Percentiles rank a stretch among this genome's conserved stretches.
phyloP scores from a whole-genome alignment of 2,888 invertebrate genomes.

The Eumacrocentrus americanus region DNA sequence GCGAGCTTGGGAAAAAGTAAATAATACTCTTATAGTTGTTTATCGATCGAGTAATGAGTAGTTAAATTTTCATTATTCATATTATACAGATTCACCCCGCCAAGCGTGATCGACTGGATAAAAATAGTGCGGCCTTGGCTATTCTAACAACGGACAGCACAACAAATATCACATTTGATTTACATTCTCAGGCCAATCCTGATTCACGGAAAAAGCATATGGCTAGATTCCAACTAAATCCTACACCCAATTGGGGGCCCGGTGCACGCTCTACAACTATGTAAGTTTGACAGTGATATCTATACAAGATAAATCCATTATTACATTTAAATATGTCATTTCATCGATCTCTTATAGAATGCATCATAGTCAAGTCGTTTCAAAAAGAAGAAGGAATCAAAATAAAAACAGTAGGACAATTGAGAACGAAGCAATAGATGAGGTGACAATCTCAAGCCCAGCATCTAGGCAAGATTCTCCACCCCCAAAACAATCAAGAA shows the following conservation, averaged over 20 bases:
- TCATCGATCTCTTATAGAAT: slow-evolving; percentile 21
- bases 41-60: background rate
- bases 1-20: slow-evolving; percentile 74
- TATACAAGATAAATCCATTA: slow-evolving; percentile 28
- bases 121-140: slow-evolving; percentile 63
- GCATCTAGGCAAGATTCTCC: background rate
- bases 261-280: slow-evolving; percentile 80
- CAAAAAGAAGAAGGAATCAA: slow-evolving; percentile 71
- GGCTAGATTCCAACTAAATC: slow-evolving; percentile 86
- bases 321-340: background rate
- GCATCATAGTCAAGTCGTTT: slow-evolving; percentile 60
- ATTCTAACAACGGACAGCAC: slow-evolving; percentile 67
- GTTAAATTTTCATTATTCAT: background rate
- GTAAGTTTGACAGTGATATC: no score
- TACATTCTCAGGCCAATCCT: slow-evolving; percentile 79
- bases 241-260: slow-evolving; percentile 89
- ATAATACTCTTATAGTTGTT: background rate
- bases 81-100: slow-evolving; percentile 66
- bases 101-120: slow-evolving; percentile 67
- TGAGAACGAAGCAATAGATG: slow-evolving; percentile 45
- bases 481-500: slow-evolving; percentile 15
- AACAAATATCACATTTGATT: slow-evolving; percentile 64
- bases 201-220: slow-evolving; percentile 74
- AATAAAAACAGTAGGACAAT: slow-evolving; percentile 66
- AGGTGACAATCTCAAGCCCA: background rate